These are phyloP conservation scores for Otus sunia DNA, from an alignment of 2,113 vertebrate species.

Conservation along the genomic window DNA sequence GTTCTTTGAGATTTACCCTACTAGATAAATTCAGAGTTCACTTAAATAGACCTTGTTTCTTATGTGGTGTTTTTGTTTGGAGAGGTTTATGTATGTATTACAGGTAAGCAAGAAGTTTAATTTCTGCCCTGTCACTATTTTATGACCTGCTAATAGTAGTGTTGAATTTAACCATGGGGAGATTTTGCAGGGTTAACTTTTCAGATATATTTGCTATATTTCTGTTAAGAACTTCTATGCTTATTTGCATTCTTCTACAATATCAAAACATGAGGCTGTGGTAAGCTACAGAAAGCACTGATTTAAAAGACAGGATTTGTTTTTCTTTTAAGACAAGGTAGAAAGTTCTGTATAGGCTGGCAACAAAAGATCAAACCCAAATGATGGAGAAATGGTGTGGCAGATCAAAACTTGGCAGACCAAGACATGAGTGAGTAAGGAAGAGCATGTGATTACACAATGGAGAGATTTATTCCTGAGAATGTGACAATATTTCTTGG, in stretches of 20 bases:
- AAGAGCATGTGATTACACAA: neutral
- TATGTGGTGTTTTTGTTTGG: fast-evolving
- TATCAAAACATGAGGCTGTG: neutral
- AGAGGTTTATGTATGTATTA: fast-evolving
- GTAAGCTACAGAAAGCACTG: neutral
- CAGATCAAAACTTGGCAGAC: neutral
- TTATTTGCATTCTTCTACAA: neutral
- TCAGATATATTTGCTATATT: neutral
- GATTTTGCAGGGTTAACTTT: neutral
- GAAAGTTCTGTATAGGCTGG: neutral
- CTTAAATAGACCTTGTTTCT: neutral
- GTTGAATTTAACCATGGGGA: neutral
- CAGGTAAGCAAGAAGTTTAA: neutral
- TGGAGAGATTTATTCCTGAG: neutral
- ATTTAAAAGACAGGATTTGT: neutral
- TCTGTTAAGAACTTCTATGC: neutral
- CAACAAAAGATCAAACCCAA: neutral
- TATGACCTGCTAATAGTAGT: neutral
- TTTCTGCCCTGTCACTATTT: neutral
- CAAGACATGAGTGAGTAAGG: neutral
- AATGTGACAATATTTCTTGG: neutral
- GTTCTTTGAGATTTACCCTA: neutral
- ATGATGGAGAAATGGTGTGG: neutral
- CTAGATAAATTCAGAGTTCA: neutral
- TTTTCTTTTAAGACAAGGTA: neutral